Conservation (phyloP, 1,140 invertebrate genomes). For the Drosophila sucinea region DNA sequence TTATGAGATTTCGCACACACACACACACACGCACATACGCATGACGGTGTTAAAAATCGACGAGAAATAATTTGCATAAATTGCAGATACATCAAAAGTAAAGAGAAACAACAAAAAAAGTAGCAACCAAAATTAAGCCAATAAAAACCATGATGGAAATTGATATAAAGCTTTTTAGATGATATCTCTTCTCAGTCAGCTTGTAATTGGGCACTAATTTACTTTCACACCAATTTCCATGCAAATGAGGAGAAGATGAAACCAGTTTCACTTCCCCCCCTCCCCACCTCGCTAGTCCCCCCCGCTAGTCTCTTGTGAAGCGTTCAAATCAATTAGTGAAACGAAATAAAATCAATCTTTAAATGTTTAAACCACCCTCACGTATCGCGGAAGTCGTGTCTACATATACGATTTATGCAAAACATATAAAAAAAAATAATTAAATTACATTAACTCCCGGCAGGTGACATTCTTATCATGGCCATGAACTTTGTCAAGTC, state of each 20-base stretch:
- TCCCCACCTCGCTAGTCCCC: neutral
- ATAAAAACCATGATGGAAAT: slow-evolving; percentile 18
- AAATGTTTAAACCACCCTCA: slow-evolving; percentile 15
- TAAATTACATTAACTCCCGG: slow-evolving; percentile 50
- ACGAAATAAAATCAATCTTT: slow-evolving; percentile 60
- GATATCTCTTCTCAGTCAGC: slow-evolving; percentile 26
- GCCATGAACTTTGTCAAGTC: slow-evolving; percentile 39
- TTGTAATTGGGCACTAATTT: slow-evolving; percentile 58
- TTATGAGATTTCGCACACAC: slow-evolving; percentile 59
- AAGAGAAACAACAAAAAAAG: slow-evolving; percentile 29
- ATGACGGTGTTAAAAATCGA: slow-evolving; percentile 53
- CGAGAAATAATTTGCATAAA: slow-evolving; percentile 68
- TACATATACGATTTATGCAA: slow-evolving; percentile 45
- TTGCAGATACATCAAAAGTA: slow-evolving; percentile 69
- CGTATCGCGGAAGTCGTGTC: slow-evolving; percentile 36
- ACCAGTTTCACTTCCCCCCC: slow-evolving; percentile 21
- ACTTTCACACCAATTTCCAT: slow-evolving; percentile 58
- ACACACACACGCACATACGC: slow-evolving; percentile 8
- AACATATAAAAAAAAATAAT: slow-evolving; percentile 24
- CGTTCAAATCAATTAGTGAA: slow-evolving; percentile 58
- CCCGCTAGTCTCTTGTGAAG: neutral
- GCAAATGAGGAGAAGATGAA: slow-evolving; percentile 56
- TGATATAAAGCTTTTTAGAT: slow-evolving; percentile 34
- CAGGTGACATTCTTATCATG: slow-evolving; percentile 29
- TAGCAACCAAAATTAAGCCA: slow-evolving; percentile 24